These are phyloP conservation scores for Leptestheria dahalacensis DNA, from an alignment of 1,140 invertebrate species.

Conservation along the genomic window DNA sequence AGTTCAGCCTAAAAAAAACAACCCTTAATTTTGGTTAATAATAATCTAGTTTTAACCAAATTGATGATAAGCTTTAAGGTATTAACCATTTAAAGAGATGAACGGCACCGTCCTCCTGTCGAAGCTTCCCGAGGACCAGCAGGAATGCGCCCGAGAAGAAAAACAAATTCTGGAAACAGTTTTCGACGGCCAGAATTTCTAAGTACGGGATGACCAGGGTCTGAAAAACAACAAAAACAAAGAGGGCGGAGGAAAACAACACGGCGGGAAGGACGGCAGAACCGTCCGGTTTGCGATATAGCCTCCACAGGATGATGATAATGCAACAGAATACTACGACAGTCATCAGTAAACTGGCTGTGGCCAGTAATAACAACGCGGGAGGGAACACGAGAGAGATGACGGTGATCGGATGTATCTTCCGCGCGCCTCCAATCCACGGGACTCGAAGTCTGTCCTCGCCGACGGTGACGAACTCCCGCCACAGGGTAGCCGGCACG, in stretches of 20 bases:
- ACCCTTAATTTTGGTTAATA: too few relatives aligned
- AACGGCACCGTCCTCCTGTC: neutral
- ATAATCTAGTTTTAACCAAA: too few relatives aligned
- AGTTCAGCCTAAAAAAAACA: too few relatives aligned
- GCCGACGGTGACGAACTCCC: neutral
- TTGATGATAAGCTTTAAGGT: neutral
- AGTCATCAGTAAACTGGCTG: neutral
- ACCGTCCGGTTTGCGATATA: neutral
- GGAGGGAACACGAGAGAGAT: neutral
- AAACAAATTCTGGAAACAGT: constrained; percentile 1
- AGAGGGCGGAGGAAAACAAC: neutral
- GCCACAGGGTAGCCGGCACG: neutral
- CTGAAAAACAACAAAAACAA: constrained; percentile 2
- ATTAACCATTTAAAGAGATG: neutral
- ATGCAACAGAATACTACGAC: neutral
- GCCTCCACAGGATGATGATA: neutral
- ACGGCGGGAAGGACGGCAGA: neutral
- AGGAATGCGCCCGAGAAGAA: neutral
- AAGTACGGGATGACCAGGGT: neutral
- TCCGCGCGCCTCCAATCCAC: neutral
- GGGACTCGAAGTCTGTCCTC: constrained; percentile 5
- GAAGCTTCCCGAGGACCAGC: neutral
- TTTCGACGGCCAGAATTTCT: constrained; percentile 7
- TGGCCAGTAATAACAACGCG: neutral
- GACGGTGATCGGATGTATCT: neutral